Evolutionary conservation across 2,797 vertebrate species (phyloP), one percentile per base, ranked within the genome.

Genomic region (Bucorvus abyssinicus): DNA sequence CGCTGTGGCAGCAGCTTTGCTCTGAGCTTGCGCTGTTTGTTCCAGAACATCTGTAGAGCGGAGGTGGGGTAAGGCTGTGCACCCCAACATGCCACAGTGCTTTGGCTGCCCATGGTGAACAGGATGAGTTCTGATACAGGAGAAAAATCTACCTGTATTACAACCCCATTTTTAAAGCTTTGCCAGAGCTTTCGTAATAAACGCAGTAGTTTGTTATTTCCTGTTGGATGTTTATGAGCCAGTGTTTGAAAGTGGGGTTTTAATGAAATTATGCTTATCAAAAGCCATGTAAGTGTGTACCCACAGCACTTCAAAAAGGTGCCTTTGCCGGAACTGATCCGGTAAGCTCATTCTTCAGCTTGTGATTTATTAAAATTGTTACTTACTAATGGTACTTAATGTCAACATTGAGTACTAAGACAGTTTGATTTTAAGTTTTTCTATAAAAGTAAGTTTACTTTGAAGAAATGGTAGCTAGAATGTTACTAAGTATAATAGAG

Each of bases 241-340:
- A 13, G 19, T 74, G 87, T 94, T 85, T 92, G 71, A 94, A 96
- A 95, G 93, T 55, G 73, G 85, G 64, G 60, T 85, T 93, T 90
- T 91, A 91, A 73, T 96, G 87, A 93, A 94, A 91, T 86, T 83
- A 63, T 29, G 38, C 63, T 79, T 92, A 77, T 95, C 67, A 65
- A 90, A 95, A 96, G 93, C 89, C 47, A 44, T 45, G 45, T 45
- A 50, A 85, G n/a, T 83, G n/a, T 52, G 20, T 85, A 77, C 71
- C 69, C 85, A 71, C 16, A 71, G 36, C 75, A 73, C 50, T 94
- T 96, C 64, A 70, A 65, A 84, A 80, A 89, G 61, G 65, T 44
- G 34, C 16, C 17, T 89, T 61, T 71, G 90, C 59, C 70, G 63
- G 91, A 94, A 80, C 36, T n/a, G 82, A 74, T 76, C n/a, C 78